Evolutionary conservation across 2,888 invertebrate genomes (phyloP).

Genomic region (Tenthredo notha): DNA sequence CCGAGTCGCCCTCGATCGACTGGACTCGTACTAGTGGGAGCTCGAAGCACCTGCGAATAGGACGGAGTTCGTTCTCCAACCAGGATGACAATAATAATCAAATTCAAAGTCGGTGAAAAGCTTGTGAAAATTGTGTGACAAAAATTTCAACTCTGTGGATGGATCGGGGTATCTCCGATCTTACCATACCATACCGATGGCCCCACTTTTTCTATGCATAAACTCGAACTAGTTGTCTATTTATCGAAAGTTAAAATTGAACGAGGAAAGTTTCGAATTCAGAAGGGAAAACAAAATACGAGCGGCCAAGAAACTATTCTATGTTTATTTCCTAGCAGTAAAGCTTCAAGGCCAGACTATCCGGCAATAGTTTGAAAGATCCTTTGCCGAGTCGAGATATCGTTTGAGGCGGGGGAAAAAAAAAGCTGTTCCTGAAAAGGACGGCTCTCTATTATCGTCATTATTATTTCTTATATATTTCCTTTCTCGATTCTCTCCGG

Average conservation of each 20-base stretch:
- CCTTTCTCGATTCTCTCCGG: neutral
- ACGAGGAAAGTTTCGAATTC: neutral
- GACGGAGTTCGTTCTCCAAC: too few species aligned
- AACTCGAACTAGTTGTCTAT: neutral
- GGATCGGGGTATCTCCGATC: neutral
- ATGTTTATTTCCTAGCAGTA: neutral
- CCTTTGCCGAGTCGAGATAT: neutral
- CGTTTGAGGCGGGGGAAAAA: neutral
- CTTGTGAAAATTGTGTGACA: too few species aligned
- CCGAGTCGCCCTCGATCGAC: too few species aligned
- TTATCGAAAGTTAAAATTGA: neutral
- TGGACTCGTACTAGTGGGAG: too few species aligned
- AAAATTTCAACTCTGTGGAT: too few species aligned
- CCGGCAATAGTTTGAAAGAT: neutral
- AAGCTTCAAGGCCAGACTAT: neutral
- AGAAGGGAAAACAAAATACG: neutral
- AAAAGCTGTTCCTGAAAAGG: conserved; percentile 38
- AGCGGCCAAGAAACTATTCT: neutral
- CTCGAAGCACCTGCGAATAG: too few species aligned
- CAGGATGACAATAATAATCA: too few species aligned
- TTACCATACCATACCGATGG: neutral
- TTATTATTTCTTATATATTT: neutral
- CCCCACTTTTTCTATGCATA: neutral
- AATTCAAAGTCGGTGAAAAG: too few species aligned
- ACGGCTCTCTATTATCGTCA: neutral